phyloP scores from a whole-genome alignment of 2,113 vertebrate species.

The Crotalus viridis region DNA sequence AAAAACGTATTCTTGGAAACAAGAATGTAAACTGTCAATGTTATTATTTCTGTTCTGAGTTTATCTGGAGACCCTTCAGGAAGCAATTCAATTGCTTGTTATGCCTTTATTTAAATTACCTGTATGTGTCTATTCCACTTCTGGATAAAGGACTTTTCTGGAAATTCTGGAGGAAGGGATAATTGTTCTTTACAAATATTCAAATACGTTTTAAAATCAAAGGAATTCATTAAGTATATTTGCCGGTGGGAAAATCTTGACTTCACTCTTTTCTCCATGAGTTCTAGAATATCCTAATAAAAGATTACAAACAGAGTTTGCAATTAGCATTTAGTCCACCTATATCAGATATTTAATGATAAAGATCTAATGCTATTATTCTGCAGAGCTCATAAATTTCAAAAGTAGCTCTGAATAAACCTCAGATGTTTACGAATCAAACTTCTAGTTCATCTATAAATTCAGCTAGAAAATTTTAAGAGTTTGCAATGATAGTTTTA shows the following conservation, averaged over 20 bases:
- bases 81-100: conserved; percentile 1
- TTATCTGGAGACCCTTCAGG: not conserved
- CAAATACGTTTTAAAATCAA: conserved; percentile 80
- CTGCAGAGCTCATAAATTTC: not conserved
- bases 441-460: not conserved
- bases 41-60: not conserved
- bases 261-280: conserved; percentile 96
- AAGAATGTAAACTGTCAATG: not conserved
- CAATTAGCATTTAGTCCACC: not conserved
- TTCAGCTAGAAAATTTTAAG: not conserved
- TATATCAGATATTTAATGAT: not conserved
- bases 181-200: conserved; percentile 79
- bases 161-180: conserved; percentile 77
- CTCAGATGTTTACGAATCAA: not conserved
- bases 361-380: not conserved
- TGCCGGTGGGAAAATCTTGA: conserved; percentile 96
- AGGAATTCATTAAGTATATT: conserved; percentile 84
- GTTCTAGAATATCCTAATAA: conserved; percentile 90
- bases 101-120: conserved; percentile 67
- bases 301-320: conserved; percentile 13
- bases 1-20: not conserved
- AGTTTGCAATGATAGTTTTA: not conserved
- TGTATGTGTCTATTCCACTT: conserved; percentile 84
- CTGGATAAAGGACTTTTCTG: conserved; percentile 74
- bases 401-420: not conserved